Conservation (phyloP, 2,113 vertebrate genomes). For the Daphoenositta chrysoptera region DNA sequence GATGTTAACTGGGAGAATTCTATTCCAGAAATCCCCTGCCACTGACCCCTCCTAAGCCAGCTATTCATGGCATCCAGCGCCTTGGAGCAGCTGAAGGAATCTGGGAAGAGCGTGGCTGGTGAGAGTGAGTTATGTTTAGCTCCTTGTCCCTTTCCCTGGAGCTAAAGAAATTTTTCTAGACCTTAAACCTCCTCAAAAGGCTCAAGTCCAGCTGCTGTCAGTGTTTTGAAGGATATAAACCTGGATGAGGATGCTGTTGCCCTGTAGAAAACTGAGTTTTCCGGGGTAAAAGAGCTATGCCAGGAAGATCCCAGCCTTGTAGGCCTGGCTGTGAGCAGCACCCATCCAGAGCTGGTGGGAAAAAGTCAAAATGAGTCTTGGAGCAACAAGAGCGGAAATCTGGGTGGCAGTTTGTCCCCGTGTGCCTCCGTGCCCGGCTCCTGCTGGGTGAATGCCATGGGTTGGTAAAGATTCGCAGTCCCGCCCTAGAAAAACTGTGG, state of each 20-base stretch:
- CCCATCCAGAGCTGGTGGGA: neutral
- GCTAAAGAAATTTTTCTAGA: neutral
- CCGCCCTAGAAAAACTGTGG: neutral
- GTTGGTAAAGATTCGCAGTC: accelerated
- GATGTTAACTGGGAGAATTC: neutral
- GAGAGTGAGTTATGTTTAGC: neutral
- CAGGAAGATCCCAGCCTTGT: neutral
- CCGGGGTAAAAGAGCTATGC: neutral
- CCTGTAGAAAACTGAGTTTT: neutral
- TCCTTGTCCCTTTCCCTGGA: neutral
- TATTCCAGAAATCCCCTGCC: neutral
- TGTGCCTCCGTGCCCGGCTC: accelerated
- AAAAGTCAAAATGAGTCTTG: neutral
- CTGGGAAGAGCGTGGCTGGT: neutral
- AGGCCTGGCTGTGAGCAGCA: neutral
- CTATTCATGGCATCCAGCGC: neutral
- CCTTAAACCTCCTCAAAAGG: neutral
- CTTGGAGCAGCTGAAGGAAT: neutral
- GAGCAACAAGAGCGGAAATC: neutral
- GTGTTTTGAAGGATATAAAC: neutral
- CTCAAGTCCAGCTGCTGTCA: neutral
- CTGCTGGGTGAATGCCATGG: neutral
- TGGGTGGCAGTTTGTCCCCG: neutral
- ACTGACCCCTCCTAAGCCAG: neutral
- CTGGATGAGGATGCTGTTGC: neutral